Base-by-base conservation (phyloP, 2,888 invertebrate species). In the Griposia aprilina region DNA sequence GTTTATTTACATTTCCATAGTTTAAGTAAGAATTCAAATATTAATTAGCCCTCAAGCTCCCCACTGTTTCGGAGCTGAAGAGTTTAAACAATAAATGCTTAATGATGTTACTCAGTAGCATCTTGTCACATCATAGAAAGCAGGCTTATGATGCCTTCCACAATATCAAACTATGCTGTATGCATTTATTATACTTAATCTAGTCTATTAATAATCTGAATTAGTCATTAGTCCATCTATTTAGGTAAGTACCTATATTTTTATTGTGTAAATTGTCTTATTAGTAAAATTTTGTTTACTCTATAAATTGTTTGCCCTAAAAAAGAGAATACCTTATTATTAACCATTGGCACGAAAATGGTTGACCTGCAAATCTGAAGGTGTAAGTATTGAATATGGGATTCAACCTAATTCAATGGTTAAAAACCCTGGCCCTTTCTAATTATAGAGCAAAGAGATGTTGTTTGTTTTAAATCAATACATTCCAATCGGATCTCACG, bases 101-200 rank as follows among this genome's bases (percentile, higher is more conserved):
- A 15, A 17, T 48, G 1, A 67, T 23, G 20, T 23, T 57, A 26
- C 0, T 50, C 20, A 73, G 45, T 78, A 76, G 63, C 62, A 75
- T 80, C 86, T 84, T 88, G 84, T 78, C 82, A 78, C 82, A 83
- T 78, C 41, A 67, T 70, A 75, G 76, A 73, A 81, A 74, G 55
- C 88, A 89, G 87, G 80, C 85, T 82, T 87, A 71, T 59, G 90
- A 93, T 90, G 93, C 93, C 93, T 94, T 93, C 93, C 92, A 92
- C 84, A 76, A 87, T 90, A 89, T 89, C 88, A 91, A 87, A 87
- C 77, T 83, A 86, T 91, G 90, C 88, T 89, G 75, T 73, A 81
- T 87, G 88, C 83, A 88, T 90, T 85, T 88, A 86, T 85, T 90
- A 84, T 90, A 36, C 30, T 36, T 36, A 90, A 83, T 87, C 87